Conservation (phyloP, 2,113 vertebrate species). For the Erythrolamprus reginae region DNA sequence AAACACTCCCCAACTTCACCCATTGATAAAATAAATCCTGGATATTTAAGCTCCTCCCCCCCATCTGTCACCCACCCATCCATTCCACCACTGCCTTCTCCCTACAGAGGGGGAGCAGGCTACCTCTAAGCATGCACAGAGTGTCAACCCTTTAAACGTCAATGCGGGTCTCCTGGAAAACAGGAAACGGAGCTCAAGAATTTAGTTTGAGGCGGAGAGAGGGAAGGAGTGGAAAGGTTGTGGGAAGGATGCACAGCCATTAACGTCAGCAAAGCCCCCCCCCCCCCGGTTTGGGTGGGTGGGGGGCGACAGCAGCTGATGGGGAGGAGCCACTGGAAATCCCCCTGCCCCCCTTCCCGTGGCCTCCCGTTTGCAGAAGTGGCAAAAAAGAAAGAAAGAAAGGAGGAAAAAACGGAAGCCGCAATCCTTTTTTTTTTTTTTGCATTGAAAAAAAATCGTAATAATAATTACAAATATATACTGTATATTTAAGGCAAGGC, state of each 20-base stretch:
- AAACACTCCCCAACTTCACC: not conserved
- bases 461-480: too few relatives aligned
- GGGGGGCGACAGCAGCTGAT: not conserved
- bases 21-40: not conserved
- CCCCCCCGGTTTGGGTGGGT: too few relatives aligned
- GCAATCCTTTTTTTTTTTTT: too few relatives aligned
- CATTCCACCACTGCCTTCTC: not conserved
- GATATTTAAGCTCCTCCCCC: not conserved
- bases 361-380: not conserved
- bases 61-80: not conserved
- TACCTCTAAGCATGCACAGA: not conserved
- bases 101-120: not conserved
- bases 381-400: not conserved
- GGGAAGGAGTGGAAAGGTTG: not conserved
- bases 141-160: rapidly evolving
- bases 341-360: not conserved
- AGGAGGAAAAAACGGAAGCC: not conserved
- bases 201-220: not conserved
- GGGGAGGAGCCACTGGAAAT: not conserved
- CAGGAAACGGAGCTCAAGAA: not conserved
- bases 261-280: too few relatives aligned
- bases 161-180: not conserved
- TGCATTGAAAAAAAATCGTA: not conserved
- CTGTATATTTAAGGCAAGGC: not conserved
- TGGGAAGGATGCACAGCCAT: not conserved